Evolutionary conservation across 2,113 vertebrate species (phyloP), one percentile per base, ranked within the genome.

Genomic region (Prochilodus magdalenae): DNA sequence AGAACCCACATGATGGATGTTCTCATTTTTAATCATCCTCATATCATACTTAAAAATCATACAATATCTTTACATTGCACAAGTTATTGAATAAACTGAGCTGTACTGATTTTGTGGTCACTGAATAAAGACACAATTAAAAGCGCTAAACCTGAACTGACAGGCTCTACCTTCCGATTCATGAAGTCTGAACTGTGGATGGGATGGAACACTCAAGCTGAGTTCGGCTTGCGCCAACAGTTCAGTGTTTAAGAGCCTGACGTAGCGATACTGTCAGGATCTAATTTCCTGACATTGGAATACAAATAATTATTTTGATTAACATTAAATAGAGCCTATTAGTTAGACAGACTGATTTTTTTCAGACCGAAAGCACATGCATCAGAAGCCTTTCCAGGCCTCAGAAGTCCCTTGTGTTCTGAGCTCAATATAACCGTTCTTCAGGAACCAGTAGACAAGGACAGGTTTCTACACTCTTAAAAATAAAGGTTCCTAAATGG

Each of bases 21-120:
- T 79, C 65, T 13, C n/a, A 1, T 4, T 70, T 79, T 79, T 79
- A 70, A 79, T 79, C 27, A 55, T 22, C 18, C n/a, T 65, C 62
- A 67, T 40, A 47, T 18, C n/a, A n/a, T n/a, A n/a, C n/a, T n/a
- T 79, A 40, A 79, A 79, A 69, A 47, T 10, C 11, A 44, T 12
- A 78, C 5, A 59, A 36, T 20, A 53, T 20, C 29, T 77, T 67
- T 77, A 77, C 77, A 44, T 36, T 13, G 13, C 24, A 59, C 33
- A 59, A 8, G 18, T 44, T 70, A n/a, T 24, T 44, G 66, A 44
- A 13, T 40, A 59, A 70, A 59, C 18, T 20, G 30, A 70, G 33
- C 65, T 18, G 15, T 53, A 57, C 57, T 57, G 8, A 36, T 12
- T 67, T 26, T 10, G 30, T n/a, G 40, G 60, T 60, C 55, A 59